Evolutionary conservation across 2,797 vertebrate genomes (phyloP).

Genomic region (Gadopsis bispinosus): DNA sequence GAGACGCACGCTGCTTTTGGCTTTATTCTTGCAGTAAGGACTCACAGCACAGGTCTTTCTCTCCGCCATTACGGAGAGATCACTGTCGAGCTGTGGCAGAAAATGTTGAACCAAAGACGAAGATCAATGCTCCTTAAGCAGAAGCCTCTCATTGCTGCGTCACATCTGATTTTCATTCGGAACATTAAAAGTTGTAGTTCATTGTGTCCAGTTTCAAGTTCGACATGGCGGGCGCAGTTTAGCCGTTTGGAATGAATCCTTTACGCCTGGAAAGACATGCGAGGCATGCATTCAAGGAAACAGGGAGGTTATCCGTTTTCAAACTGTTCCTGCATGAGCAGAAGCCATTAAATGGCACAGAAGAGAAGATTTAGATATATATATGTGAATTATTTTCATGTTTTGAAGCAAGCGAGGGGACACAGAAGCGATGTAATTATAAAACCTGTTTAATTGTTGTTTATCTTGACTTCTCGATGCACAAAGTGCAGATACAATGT

Average conservation of each 20-base stretch:
- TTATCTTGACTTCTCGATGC: slow-evolving; percentile 16
- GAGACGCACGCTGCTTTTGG: slow-evolving; percentile 48
- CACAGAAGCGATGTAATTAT: background rate
- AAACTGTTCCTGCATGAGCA: slow-evolving; percentile 37
- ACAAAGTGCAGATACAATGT: slow-evolving; percentile 25
- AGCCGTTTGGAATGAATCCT: slow-evolving; percentile 3
- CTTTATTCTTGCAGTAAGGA: slow-evolving; percentile 41
- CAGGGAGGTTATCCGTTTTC: slow-evolving; percentile 6
- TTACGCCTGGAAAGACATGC: slow-evolving; percentile 8
- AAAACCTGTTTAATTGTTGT: slow-evolving; percentile 1
- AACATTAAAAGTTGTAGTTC: slow-evolving; percentile 9
- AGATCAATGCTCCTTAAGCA: slow-evolving; percentile 50
- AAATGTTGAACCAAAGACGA: slow-evolving; percentile 72
- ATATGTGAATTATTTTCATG: background rate
- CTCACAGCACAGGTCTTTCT: slow-evolving; percentile 21
- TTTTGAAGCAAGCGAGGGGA: slow-evolving; percentile 19
- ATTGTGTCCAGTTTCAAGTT: slow-evolving; percentile 9
- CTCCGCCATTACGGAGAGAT: slow-evolving; percentile 5
- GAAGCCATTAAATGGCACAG: slow-evolving; percentile 34
- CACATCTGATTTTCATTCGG: slow-evolving; percentile 22
- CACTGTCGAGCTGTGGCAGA: slow-evolving; percentile 21
- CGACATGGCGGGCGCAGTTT: slow-evolving; percentile 2
- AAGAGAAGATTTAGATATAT: slow-evolving; percentile 5
- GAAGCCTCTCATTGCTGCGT: slow-evolving; percentile 26
- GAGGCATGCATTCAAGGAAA: slow-evolving; percentile 5